These are phyloP conservation scores for Luscinia megarhynchos DNA, from an alignment of 2,797 vertebrate species.

Conservation along the genomic window DNA sequence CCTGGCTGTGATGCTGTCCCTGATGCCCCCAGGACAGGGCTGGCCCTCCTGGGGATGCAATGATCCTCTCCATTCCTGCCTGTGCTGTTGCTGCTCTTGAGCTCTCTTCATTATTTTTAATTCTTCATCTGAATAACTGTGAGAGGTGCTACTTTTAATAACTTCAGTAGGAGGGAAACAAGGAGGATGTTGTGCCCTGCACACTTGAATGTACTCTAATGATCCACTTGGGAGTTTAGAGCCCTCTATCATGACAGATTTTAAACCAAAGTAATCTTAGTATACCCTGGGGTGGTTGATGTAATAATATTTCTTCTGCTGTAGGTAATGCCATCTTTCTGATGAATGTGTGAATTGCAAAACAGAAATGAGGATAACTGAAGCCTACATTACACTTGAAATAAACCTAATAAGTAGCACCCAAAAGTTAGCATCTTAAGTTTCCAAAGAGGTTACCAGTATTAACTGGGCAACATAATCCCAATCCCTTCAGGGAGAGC, in stretches of 20 bases:
- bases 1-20: fast-evolving
- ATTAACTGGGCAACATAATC: not conserved
- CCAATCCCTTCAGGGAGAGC: not conserved
- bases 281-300: not conserved
- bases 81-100: not conserved
- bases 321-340: not conserved
- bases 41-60: not conserved
- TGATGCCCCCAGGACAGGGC: fast-evolving
- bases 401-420: not conserved
- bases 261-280: not conserved
- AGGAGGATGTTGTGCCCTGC: not conserved
- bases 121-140: not conserved
- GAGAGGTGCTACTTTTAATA: not conserved
- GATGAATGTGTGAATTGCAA: not conserved
- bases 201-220: not conserved
- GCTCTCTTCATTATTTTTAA: not conserved
- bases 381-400: not conserved
- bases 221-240: not conserved
- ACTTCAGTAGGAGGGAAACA: not conserved
- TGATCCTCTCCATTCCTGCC: not conserved
- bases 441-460: not conserved
- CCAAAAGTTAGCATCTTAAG: not conserved
- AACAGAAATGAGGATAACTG: not conserved
- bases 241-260: not conserved
- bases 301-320: not conserved